These are phyloP conservation scores for Lepisosteus osseus DNA, from an alignment of 2,113 vertebrate species.

Conservation along the genomic window DNA sequence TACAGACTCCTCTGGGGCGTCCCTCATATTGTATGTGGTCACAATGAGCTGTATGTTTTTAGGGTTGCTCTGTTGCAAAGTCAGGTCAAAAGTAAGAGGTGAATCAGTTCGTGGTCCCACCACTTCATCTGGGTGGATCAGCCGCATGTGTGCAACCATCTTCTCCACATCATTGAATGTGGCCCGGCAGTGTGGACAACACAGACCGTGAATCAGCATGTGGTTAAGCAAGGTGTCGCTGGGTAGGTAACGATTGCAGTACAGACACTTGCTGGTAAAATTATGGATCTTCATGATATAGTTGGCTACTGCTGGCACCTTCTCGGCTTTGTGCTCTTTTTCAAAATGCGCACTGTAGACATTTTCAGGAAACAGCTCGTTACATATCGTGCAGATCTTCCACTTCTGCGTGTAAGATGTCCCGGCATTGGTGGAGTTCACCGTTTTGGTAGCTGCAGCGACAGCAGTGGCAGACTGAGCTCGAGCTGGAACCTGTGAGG, in stretches of 20 bases:
- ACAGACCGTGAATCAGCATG: slow-evolving; percentile 95
- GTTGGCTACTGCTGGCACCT: slow-evolving; percentile 94
- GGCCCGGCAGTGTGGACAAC: slow-evolving; percentile 90
- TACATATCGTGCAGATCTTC: slow-evolving; percentile 99
- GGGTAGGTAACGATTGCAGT: slow-evolving; percentile 96
- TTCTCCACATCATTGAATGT: slow-evolving; percentile 98
- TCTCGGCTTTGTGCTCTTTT: slow-evolving; percentile 97
- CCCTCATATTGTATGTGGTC: slow-evolving; percentile 94
- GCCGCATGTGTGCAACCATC: slow-evolving; percentile 94
- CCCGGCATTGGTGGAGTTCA: slow-evolving; percentile 65
- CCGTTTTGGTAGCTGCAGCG: slow-evolving; percentile 60
- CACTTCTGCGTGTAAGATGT: slow-evolving; percentile 95
- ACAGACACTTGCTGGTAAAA: slow-evolving; percentile 98
- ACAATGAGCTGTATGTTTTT: slow-evolving; percentile 95
- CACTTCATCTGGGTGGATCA: slow-evolving; percentile 85
- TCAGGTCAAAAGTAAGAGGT: slow-evolving; percentile 93
- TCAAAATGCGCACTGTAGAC: slow-evolving; percentile 96
- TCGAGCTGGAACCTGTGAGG: slow-evolving; percentile 73
- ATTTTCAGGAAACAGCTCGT: slow-evolving; percentile 96
- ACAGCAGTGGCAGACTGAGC: slow-evolving; percentile 74
- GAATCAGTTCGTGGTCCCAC: slow-evolving; percentile 92
- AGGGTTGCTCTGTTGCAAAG: slow-evolving; percentile 93
- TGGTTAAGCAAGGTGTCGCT: slow-evolving; percentile 95
- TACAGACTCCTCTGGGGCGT: slow-evolving; percentile 89
- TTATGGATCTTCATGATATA: slow-evolving; percentile 99